Percentiles rank a stretch among this genome's conserved stretches.
Conservation (phyloP, 2,113 vertebrate species). For the Ramphastos sulfuratus region DNA sequence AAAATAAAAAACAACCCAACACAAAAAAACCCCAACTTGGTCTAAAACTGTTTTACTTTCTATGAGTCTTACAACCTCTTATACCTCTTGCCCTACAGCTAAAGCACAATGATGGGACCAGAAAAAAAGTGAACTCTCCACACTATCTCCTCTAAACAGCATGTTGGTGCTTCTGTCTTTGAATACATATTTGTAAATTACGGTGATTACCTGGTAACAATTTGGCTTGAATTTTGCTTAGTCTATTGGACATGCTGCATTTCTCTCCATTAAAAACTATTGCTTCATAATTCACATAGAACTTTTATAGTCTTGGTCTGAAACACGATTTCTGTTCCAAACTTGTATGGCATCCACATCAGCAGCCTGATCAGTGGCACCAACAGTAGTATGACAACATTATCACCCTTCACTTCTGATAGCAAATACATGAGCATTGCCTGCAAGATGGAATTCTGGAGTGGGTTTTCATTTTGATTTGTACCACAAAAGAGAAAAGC, state of each 20-base stretch:
- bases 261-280: background rate
- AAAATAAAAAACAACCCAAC: too few species aligned
- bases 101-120: background rate
- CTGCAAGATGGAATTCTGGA: background rate
- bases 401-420: background rate
- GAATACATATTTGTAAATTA: background rate
- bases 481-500: background rate
- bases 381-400: background rate
- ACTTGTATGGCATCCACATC: background rate
- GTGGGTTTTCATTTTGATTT: background rate
- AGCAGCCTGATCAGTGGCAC: background rate
- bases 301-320: background rate
- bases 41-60: background rate
- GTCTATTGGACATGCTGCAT: background rate
- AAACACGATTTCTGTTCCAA: background rate
- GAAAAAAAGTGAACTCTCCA: background rate
- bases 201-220: background rate
- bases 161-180: background rate
- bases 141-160: background rate
- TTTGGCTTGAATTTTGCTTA: background rate
- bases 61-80: background rate
- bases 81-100: background rate
- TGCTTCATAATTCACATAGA: background rate
- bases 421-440: background rate
- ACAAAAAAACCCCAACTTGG: background rate